phyloP scores from a whole-genome alignment of 2,888 invertebrate species.

The Drosophila antonietae region DNA sequence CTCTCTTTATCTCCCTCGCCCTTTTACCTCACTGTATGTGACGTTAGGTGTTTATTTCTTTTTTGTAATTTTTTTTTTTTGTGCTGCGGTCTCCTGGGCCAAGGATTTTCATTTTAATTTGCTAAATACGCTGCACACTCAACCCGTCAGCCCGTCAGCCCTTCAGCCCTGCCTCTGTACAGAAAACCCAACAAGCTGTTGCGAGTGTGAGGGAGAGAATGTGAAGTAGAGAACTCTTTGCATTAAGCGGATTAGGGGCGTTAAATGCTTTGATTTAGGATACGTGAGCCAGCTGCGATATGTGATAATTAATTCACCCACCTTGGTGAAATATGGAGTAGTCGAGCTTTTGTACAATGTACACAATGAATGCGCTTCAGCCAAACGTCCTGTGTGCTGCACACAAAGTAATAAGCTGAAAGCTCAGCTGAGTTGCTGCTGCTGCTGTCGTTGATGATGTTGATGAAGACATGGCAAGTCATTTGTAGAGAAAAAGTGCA shows the following conservation, averaged over 20 bases:
- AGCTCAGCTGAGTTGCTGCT: conserved; percentile 38
- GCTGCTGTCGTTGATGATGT: conserved; percentile 10
- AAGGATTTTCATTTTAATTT: conserved; percentile 76
- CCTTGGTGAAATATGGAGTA: conserved; percentile 12
- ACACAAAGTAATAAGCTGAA: conserved; percentile 76
- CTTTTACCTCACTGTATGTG: conserved; percentile 21
- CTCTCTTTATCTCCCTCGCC: not conserved
- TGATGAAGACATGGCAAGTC: conserved; percentile 53
- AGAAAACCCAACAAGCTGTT: conserved; percentile 21
- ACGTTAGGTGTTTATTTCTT: conserved; percentile 35
- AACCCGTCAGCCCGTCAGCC: not conserved
- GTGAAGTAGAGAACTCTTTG: conserved; percentile 33
- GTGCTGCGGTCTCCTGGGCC: conserved; percentile 41
- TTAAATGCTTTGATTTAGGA: conserved; percentile 75
- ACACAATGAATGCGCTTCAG: conserved; percentile 23
- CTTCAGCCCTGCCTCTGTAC: not conserved
- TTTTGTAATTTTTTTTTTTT: conserved; percentile 22
- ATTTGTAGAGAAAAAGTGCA: conserved; percentile 63
- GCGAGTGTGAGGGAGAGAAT: too few relatives aligned
- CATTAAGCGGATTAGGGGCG: conserved; percentile 75
- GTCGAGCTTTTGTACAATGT: conserved; percentile 5
- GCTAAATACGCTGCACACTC: conserved; percentile 62
- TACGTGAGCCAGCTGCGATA: conserved; percentile 67
- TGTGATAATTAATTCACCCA: conserved; percentile 72
- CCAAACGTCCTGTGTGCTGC: conserved; percentile 24